A percentile compares a stretch with the other conserved stretches of the same genome.
Conservation (phyloP, 2,797 vertebrate species). For the Gallinago nigripennis region DNA sequence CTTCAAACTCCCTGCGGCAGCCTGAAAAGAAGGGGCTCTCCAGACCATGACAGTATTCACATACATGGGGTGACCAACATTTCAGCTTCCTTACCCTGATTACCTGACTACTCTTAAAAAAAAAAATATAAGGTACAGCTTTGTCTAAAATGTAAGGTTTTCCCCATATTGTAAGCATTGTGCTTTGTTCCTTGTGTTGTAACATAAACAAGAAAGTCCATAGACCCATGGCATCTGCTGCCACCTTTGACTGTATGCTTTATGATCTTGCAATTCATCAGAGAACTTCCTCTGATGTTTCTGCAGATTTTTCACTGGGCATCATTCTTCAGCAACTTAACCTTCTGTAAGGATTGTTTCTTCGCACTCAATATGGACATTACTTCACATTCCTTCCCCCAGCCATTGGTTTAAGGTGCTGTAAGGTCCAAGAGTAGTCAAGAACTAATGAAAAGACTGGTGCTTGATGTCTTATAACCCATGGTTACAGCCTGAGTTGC, state of each 20-base stretch:
- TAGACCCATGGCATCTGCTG: neutral
- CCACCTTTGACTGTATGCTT: neutral
- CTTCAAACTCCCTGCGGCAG: neutral
- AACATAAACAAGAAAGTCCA: neutral
- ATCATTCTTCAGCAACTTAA: neutral
- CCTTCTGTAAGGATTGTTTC: neutral
- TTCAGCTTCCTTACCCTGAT: neutral
- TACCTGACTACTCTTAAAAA: neutral
- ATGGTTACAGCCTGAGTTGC: neutral
- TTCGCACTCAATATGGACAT: neutral
- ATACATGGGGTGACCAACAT: accelerated
- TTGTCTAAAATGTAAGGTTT: neutral
- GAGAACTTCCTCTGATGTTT: neutral
- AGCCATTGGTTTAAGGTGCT: neutral
- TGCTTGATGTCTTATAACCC: neutral
- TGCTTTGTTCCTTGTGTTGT: neutral
- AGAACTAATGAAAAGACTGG: neutral
- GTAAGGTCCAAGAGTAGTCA: neutral
- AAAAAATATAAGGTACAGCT: neutral
- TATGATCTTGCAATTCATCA: neutral
- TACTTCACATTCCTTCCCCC: neutral
- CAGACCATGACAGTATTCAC: accelerated
- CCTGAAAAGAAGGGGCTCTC: neutral
- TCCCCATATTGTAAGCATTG: neutral
- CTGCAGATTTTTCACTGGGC: neutral